These are phyloP conservation scores for Amphipoea oculea DNA, from an alignment of 2,888 invertebrate species.

Conservation along the genomic window DNA sequence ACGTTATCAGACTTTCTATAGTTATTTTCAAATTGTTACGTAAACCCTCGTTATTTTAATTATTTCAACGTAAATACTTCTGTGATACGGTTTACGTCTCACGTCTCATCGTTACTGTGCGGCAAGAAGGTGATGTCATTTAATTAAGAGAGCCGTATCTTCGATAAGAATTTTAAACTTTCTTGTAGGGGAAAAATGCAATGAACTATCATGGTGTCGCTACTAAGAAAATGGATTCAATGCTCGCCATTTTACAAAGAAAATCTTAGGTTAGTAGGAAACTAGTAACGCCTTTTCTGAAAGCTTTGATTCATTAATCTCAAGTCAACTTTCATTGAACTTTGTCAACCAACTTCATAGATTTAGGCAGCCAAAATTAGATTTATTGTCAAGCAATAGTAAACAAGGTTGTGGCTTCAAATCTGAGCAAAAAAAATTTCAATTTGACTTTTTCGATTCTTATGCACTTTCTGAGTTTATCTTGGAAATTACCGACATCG, in stretches of 20 bases:
- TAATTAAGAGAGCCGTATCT: not conserved
- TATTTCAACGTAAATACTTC: constrained; percentile 30
- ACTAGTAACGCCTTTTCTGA: not conserved
- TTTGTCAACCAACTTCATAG: not conserved
- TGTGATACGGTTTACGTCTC: constrained; percentile 12
- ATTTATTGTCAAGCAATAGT: not conserved
- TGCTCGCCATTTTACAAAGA: not conserved
- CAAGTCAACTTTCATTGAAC: not conserved
- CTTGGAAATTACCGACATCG: too few relatives aligned
- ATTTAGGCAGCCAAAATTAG: not conserved
- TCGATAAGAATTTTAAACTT: not conserved
- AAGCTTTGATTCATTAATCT: not conserved
- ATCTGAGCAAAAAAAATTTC: too few relatives aligned
- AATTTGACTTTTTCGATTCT: too few relatives aligned
- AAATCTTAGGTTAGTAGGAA: not conserved
- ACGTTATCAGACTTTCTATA: constrained; percentile 65
- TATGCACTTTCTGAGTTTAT: too few relatives aligned
- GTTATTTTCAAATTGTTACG: constrained; percentile 56
- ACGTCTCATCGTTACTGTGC: not conserved
- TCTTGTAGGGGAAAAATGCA: constrained; percentile 7
- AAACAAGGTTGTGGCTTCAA: not conserved
- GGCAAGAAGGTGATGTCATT: constrained; percentile 29
- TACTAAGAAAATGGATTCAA: not conserved
- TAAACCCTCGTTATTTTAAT: constrained; percentile 41
- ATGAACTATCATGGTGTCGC: not conserved